Evolutionary conservation across 2,888 invertebrate species (phyloP).

Genomic region (Plagodis pulveraria): DNA sequence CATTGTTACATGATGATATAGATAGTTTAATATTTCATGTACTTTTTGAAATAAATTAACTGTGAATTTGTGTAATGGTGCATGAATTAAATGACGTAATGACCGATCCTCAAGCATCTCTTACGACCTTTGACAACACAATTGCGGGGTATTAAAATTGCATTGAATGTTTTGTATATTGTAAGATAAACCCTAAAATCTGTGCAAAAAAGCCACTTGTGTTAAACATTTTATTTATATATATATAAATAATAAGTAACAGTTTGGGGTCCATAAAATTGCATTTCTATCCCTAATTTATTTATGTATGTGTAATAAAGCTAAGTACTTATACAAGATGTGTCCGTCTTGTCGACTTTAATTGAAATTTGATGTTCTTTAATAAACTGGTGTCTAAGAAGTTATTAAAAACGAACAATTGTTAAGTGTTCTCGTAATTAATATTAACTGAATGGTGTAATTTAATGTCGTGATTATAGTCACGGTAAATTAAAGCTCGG

Average conservation of each 20-base stretch:
- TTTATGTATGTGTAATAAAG: background rate
- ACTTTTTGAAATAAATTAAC: no score
- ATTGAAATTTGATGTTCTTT: background rate
- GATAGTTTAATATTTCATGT: no score
- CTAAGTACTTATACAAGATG: conserved; percentile 8
- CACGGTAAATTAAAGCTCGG: conserved; percentile 8
- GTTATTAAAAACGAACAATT: background rate
- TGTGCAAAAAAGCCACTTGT: no score
- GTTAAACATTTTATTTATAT: background rate
- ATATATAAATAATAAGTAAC: background rate
- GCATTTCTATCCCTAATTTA: conserved; percentile 36
- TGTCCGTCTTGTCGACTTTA: background rate
- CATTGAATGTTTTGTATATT: no score
- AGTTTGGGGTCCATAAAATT: conserved; percentile 42
- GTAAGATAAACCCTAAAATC: no score
- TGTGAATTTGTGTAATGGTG: no score
- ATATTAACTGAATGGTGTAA: no score
- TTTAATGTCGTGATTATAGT: background rate
- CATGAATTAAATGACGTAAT: no score
- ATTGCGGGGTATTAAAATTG: no score
- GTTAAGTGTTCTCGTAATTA: background rate
- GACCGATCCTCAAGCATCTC: no score
- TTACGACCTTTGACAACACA: no score
- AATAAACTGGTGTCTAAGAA: background rate
- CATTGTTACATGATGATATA: no score